Conservation (phyloP, 2,888 invertebrate species). For the Drosophila nr. medialis region DNA sequence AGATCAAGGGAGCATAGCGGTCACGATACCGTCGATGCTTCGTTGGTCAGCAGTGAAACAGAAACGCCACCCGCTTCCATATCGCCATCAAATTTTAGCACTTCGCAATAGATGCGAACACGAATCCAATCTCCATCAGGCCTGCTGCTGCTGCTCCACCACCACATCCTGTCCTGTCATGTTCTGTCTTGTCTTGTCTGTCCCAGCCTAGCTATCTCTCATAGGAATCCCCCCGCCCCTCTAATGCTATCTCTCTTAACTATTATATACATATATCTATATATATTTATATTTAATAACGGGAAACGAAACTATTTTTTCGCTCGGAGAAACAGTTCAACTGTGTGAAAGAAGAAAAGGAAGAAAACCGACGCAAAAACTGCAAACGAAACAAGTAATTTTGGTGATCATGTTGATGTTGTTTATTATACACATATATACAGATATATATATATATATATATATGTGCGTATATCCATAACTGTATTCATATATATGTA, state of each 20-base stretch:
- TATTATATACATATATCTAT: slow-evolving; percentile 35
- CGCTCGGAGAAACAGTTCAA: slow-evolving; percentile 47
- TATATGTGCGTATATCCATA: slow-evolving; percentile 16
- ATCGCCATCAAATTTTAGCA: slow-evolving; percentile 71
- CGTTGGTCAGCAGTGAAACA: slow-evolving; percentile 55
- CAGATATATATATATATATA: slow-evolving; percentile 9
- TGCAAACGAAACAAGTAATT: slow-evolving; percentile 55
- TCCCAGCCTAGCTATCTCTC: slow-evolving; percentile 37
- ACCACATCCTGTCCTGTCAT: not conserved
- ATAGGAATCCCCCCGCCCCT: slow-evolving; percentile 23
- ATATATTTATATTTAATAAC: slow-evolving; percentile 16
- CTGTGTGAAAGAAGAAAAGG: slow-evolving; percentile 33
- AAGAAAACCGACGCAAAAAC: slow-evolving; percentile 19
- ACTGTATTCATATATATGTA: too few species aligned
- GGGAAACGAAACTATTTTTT: slow-evolving; percentile 34
- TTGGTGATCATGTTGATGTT: slow-evolving; percentile 74
- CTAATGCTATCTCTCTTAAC: slow-evolving; percentile 58
- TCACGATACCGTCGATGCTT: slow-evolving; percentile 52
- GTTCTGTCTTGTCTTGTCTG: slow-evolving; percentile 29
- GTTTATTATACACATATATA: slow-evolving; percentile 36
- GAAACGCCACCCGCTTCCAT: slow-evolving; percentile 66
- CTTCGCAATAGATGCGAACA: slow-evolving; percentile 59
- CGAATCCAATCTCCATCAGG: slow-evolving; percentile 28
- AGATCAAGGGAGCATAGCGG: slow-evolving; percentile 44
- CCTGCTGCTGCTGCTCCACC: not conserved